Percentiles rank a stretch among this genome's conserved stretches.
Conservation (phyloP, 2,113 vertebrate species). For the Saguinus imperator region DNA sequence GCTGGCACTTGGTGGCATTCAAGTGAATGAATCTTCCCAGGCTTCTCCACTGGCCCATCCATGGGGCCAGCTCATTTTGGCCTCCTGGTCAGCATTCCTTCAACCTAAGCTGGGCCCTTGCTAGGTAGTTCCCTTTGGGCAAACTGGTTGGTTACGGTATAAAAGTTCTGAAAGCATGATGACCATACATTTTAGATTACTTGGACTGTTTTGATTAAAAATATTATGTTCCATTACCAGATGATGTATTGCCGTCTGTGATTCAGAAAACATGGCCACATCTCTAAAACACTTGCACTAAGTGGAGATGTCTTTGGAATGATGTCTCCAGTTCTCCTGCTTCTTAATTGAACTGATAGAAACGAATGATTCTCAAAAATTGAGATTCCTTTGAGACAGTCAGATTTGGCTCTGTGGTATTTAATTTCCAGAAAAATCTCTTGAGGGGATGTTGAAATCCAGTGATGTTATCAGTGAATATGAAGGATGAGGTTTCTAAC, state of each 20-base stretch:
- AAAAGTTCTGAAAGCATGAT: not conserved
- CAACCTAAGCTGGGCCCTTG: not conserved
- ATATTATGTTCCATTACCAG: not conserved
- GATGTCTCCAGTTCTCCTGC: not conserved
- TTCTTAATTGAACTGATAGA: not conserved
- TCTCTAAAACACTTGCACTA: not conserved
- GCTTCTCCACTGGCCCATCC: not conserved
- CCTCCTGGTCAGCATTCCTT: not conserved
- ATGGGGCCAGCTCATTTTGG: fast-evolving
- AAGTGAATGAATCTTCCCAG: not conserved
- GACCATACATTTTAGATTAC: not conserved
- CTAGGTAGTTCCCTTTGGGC: not conserved
- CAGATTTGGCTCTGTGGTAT: not conserved
- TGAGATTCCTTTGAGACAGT: not conserved
- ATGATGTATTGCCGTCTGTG: not conserved
- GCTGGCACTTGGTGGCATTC: not conserved
- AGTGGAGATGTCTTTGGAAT: not conserved
- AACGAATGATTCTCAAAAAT: not conserved
- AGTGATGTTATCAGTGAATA: not conserved
- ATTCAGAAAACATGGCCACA: not conserved
- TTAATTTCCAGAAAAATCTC: conserved; percentile 16
- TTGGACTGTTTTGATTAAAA: not conserved
- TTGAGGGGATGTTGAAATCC: not conserved
- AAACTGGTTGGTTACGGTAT: not conserved
- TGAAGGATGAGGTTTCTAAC: not conserved